Base-by-base conservation (phyloP, 2,888 invertebrate genomes). In the Petrophora chlorosata region DNA sequence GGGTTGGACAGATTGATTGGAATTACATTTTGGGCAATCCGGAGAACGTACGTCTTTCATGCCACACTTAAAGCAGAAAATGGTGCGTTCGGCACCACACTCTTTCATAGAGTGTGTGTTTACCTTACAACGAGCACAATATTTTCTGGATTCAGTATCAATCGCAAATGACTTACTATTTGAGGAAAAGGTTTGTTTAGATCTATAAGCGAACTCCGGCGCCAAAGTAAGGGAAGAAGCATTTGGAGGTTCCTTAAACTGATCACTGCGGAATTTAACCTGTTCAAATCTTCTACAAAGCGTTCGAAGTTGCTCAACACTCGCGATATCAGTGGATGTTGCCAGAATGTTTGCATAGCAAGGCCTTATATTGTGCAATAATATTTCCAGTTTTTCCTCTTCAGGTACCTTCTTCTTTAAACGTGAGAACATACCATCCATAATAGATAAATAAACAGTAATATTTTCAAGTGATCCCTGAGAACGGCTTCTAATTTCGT, bases 391-490 rank as follows among this genome's bases (percentile, higher is more conserved):
- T 33, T 63, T 56, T 0, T 57, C 58, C 0, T 49, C 38, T 14
- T 67, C 62, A 0, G 42, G 10, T 7, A 54, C n/a, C 0, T 44
- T 19, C 25, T 53, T 59, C 1, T 2, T 28, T 0, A 65, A 32
- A 0, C 61, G 50, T 0, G 59, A 55, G 25, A 65, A 63, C 53
- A 61, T 45, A 3, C 56, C 59, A 1, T 45, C 16, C 62, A 67
- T 63, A 1, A 64, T 62, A 0, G 65, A 42, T 0, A 64, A 4
- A 13, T 62, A 64, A 5, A 64, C 51, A 0, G 48, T 49, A 0
- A 65, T 61, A n/a, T 50, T 59, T 29, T 65, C 60, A 0, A 5
- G 9, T 1, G 56, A 59, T 0, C 63, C 63, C 8, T 61, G 61
- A 0, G 60, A 60, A 3, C 61, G 57, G 0, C 17, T 16, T 0